phyloP scores from a whole-genome alignment of 2,113 vertebrate species.

The Oreochromis niloticus region DNA sequence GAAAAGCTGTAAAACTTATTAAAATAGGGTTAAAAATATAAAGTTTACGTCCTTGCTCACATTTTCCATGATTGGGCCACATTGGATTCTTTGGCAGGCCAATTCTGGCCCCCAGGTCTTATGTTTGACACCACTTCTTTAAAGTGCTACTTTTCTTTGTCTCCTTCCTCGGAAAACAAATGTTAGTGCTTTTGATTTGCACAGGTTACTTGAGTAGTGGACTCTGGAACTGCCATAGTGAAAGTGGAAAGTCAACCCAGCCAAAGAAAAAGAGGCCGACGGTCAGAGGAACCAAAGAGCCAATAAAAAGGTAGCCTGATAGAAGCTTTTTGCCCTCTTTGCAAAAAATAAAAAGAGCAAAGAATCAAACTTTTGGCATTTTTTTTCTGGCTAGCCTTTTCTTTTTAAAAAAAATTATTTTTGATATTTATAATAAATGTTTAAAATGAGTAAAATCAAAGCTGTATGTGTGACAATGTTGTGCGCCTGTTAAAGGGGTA shows the following conservation, averaged over 20 bases:
- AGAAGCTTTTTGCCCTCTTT: not conserved
- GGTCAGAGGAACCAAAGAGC: not conserved
- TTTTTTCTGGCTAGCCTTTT: not conserved
- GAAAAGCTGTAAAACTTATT: fast-evolving
- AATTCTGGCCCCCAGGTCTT: not conserved
- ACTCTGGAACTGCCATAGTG: not conserved
- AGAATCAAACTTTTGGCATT: not conserved
- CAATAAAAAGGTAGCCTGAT: not conserved
- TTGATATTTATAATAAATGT: not conserved
- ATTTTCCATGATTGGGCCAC: not conserved
- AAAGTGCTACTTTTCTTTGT: not conserved
- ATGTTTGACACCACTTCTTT: not conserved
- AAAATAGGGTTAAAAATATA: not conserved
- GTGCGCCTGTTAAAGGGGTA: not conserved
- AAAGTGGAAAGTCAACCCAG: not conserved
- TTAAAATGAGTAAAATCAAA: not conserved
- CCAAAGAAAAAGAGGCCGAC: not conserved
- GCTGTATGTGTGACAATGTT: not conserved
- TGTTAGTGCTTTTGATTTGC: not conserved
- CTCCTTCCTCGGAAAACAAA: no score
- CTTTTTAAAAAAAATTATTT: not conserved
- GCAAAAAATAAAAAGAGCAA: not conserved
- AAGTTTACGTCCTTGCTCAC: not conserved
- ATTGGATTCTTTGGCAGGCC: not conserved
- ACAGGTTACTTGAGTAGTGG: not conserved